These are phyloP conservation scores for Thymelicus lineola DNA, from an alignment of 2,888 invertebrate genomes.

Conservation along the genomic window DNA sequence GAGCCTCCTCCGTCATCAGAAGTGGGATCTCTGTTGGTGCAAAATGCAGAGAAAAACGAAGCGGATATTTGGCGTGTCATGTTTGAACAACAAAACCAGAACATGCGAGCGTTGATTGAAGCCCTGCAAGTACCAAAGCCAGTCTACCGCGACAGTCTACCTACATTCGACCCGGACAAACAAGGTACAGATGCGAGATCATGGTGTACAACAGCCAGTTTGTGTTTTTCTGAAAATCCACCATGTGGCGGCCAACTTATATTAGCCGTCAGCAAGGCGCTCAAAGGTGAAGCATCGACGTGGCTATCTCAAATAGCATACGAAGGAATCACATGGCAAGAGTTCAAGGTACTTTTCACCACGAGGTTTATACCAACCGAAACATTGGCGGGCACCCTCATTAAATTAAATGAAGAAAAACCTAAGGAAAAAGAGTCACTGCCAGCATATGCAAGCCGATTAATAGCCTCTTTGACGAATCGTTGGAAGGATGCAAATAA, in stretches of 20 bases:
- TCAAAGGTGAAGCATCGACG: conserved; percentile 38
- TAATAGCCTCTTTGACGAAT: conserved; percentile 24
- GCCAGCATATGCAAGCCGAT: conserved; percentile 15
- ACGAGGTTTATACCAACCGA: conserved; percentile 32
- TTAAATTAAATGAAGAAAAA: too few relatives aligned
- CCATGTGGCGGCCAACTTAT: conserved; percentile 30
- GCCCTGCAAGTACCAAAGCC: conserved; percentile 31
- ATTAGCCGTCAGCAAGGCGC: conserved; percentile 34
- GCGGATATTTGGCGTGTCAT: conserved; percentile 13
- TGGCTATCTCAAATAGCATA: conserved; percentile 39
- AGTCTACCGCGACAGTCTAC: conserved; percentile 13
- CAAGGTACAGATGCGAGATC: conserved; percentile 35
- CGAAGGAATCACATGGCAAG: conserved; percentile 33
- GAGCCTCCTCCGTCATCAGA: too few relatives aligned
- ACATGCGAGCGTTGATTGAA: conserved; percentile 33
- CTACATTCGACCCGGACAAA: conserved; percentile 37
- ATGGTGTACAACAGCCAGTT: conserved; percentile 39
- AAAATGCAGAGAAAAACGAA: conserved; percentile 1
- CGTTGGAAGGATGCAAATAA: conserved; percentile 36
- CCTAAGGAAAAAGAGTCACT: too few relatives aligned
- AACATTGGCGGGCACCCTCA: conserved; percentile 36
- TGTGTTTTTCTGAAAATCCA: conserved; percentile 8
- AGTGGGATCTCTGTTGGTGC: background rate
- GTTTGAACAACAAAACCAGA: conserved; percentile 34
- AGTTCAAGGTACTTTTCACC: conserved; percentile 36